phyloP scores from a whole-genome alignment of 2,888 invertebrate species.

The Trissoscelio sp. region DNA sequence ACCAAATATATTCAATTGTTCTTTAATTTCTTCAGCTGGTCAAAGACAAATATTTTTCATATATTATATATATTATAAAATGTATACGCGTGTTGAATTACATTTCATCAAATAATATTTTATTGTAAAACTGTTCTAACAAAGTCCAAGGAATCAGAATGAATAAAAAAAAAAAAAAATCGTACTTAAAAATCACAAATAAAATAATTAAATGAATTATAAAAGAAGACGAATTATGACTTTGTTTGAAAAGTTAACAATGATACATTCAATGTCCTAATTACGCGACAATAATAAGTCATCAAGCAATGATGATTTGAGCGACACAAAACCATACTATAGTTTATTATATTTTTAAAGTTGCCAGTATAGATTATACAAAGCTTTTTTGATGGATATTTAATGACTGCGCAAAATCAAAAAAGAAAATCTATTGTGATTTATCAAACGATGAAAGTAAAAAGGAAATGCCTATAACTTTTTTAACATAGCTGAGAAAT shows the following conservation, averaged over 20 bases:
- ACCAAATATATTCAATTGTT: too few species aligned
- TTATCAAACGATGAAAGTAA: conserved; percentile 24
- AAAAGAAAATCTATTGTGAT: conserved; percentile 8
- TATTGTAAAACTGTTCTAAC: not conserved
- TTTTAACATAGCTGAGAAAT: not conserved
- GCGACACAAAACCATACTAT: not conserved
- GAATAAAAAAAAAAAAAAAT: not conserved
- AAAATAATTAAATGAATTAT: not conserved
- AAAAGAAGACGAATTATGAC: too few species aligned
- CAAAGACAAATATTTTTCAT: conserved; percentile 38
- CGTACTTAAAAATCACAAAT: too few species aligned
- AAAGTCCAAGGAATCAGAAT: not conserved
- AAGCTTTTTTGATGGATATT: conserved; percentile 2
- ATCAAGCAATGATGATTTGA: conserved; percentile 15
- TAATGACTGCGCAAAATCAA: conserved; percentile 2
- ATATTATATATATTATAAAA: conserved; percentile 11
- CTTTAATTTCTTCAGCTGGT: conserved; percentile 5
- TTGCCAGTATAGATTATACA: conserved; percentile 8
- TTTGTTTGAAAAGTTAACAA: not conserved
- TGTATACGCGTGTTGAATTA: too few species aligned
- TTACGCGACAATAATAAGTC: conserved; percentile 40
- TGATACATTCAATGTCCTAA: conserved; percentile 1
- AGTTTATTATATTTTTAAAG: conserved; percentile 30
- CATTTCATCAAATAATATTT: not conserved
- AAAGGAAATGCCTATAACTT: not conserved